Evolutionary conservation across 1,140 invertebrate genomes (phyloP), one percentile per base, ranked within the genome.

Genomic region (Micrasema longulum): DNA sequence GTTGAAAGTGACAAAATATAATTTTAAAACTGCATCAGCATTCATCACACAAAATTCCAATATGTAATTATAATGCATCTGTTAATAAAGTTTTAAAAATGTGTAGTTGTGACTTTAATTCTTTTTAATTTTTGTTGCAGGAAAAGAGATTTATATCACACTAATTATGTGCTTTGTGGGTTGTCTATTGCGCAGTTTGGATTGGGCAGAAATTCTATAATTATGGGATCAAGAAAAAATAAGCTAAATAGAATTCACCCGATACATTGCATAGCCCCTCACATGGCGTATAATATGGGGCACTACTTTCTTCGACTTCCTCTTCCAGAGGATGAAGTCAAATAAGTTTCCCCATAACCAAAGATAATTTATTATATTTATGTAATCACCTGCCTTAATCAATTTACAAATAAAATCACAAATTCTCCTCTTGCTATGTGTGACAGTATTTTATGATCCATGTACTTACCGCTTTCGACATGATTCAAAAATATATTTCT

Each of bases 141-240:
- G 81, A 86, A 88, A 60, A 85, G 91, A 75, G 98, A 99, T 85
- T 90, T 94, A 67, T 99, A 99, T 82, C 98, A 99, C 80, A 98
- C 97, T 0, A 99, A 97, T 83, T 99, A 99, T 79, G 92, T 92
- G 1, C 83, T 99, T 2, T 97, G 96, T 86, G 98, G 97, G n/a
- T 83, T 99, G 16, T 95, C 97, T 18, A 87, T 98, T 62, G 92
- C 96, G 31, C 97, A 99, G 84, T 92, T 97, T 86, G 92, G 91
- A 47, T 73, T 84, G 79, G 80, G 85, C 91, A 63, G 79, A 91
- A 50, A 67, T 9, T 14, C 14, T n/a, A 20, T 77, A 62, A 75
- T 84, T 16, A 76, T 84, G 9, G 84, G 84, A 11, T 48, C 79
- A 35, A 79, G 78, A 4, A 76, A 75, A 16, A 85, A 85, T 76